Percentiles rank a stretch among this genome's conserved stretches.
Conservation (phyloP, 1,140 invertebrate species). For the Helicorthomorpha holstii region DNA sequence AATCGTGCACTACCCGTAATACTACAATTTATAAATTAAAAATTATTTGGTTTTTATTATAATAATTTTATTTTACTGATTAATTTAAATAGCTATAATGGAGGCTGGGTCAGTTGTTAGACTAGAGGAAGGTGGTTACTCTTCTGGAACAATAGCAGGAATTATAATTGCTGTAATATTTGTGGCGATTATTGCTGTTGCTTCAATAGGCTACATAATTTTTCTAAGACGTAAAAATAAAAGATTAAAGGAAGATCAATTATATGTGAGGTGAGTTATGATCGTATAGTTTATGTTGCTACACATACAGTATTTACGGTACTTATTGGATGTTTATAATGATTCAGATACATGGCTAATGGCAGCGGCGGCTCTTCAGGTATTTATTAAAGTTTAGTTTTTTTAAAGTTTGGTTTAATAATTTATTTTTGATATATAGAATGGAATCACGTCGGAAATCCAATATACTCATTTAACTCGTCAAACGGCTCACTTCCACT, state of each 20-base stretch:
- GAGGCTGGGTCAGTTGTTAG: not conserved
- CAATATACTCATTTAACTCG: constrained; percentile 61
- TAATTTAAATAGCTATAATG: not conserved
- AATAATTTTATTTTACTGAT: not conserved
- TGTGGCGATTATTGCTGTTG: constrained; percentile 38
- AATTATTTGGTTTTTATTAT: not conserved
- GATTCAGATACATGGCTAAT: no score
- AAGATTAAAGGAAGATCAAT: constrained; percentile 65
- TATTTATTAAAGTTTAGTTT: no score
- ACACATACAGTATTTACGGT: not conserved
- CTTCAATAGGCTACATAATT: constrained; percentile 32
- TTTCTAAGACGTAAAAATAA: constrained; percentile 38
- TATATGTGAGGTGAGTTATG: constrained; percentile 55
- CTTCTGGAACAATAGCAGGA: not conserved
- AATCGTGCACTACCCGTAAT: constrained; percentile 16
- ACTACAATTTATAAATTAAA: constrained; percentile 17
- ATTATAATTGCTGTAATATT: constrained; percentile 43
- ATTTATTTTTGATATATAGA: constrained; percentile 31
- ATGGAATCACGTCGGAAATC: constrained; percentile 81
- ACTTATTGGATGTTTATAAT: no score
- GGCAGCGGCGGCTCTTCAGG: no score
- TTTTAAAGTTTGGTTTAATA: no score
- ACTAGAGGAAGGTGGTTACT: not conserved
- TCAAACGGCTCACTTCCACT: not conserved
- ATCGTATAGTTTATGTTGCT: not conserved